Evolutionary conservation across 2,113 vertebrate species (phyloP), one percentile per base, ranked within the genome.

Genomic region (Epinephelus cyanopodus): DNA sequence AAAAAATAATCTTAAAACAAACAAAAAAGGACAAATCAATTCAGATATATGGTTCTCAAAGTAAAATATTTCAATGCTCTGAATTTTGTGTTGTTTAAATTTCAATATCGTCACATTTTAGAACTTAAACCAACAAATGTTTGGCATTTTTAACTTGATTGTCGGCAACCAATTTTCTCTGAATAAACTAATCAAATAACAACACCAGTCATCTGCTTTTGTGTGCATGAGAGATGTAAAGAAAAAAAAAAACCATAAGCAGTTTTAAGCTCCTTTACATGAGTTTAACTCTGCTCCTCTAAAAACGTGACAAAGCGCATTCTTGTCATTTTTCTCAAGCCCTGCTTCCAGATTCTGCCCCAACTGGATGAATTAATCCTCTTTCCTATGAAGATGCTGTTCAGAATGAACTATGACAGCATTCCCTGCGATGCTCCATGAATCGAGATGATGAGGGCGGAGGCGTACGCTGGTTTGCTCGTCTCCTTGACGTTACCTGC

Each of bases 361-460:
- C 50, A 60, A 73, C 61, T 56, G 25, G 69, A 82, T 77, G 37
- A 60, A 76, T 78, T 83, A 74, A 86, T 86, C 66, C 21, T 68
- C 70, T 75, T 88, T 86, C 60, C 54, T 65, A 42, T 60, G 50
- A 80, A 82, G 57, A 87, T 73, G 50, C 72, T 60, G 77, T 77
- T 79, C 25, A 75, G 69, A 77, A 75, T 85, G 67, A 92, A 81
- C 74, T 54, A 65, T 70, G 65, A 64, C 54, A 18, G 23, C 13
- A 5, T 74, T 67, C 33, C 66, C 33, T 57, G 56, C 58, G 29
- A 54, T 75, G 62, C 77, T 48, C 65, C 53, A 72, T 89, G 80
- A 88, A 91, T 91, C 89, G 79, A 18, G 66, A 52, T 39, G 80
- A 71, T 37, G 53, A 88, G 25, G 70, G 54, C 18, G 11, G 66